phyloP scores from a whole-genome alignment of 2,113 vertebrate species.

The Cyanistes caeruleus region DNA sequence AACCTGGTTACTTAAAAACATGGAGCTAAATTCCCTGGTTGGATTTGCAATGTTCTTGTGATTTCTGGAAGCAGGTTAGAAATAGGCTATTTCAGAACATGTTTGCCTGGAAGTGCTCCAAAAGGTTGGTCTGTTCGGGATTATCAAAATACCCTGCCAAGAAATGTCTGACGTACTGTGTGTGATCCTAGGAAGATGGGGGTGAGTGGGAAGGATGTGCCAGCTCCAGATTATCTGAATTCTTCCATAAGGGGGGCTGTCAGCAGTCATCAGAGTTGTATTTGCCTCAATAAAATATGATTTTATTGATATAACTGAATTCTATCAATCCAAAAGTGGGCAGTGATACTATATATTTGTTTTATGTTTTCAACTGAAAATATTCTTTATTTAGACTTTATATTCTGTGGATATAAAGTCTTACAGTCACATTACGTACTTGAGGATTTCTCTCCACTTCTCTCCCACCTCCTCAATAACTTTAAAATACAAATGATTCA shows the following conservation, averaged over 20 bases:
- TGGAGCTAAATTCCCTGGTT: not conserved
- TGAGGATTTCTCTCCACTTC: not conserved
- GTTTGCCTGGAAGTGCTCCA: not conserved
- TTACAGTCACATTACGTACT: not conserved
- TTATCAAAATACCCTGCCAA: not conserved
- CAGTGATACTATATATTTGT: not conserved
- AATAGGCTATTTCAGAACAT: not conserved
- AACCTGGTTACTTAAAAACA: not conserved
- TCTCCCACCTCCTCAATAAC: not conserved
- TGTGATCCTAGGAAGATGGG: not conserved
- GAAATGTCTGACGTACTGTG: not conserved
- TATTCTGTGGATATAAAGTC: not conserved
- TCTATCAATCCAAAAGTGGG: not conserved
- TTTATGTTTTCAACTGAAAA: not conserved
- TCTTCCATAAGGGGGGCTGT: not conserved
- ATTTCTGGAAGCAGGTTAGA: slow-evolving; percentile 36
- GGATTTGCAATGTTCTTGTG: slow-evolving; percentile 2
- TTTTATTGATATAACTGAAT: not conserved
- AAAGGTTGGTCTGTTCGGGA: slow-evolving; percentile 4
- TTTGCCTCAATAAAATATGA: not conserved
- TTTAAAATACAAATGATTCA: not conserved
- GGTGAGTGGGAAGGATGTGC: not conserved
- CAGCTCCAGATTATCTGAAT: not conserved
- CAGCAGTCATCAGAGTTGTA: not conserved
- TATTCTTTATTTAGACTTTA: too few relatives aligned